A percentile compares a stretch with the other conserved stretches of the same genome.
Conservation (phyloP, 2,113 vertebrate genomes). For the Xiphophorus hellerii region DNA sequence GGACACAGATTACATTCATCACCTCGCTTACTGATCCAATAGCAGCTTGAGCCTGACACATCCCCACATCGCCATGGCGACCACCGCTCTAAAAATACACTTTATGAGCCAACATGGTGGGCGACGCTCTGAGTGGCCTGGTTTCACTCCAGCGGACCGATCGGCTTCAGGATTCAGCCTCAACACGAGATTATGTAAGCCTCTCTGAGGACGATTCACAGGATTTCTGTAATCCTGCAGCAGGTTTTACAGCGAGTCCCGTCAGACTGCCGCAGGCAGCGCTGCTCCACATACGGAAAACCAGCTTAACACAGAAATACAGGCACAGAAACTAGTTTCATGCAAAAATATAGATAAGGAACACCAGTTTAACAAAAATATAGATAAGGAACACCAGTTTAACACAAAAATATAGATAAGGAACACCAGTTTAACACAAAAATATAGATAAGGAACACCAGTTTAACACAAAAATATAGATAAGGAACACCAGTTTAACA, state of each 20-base stretch:
- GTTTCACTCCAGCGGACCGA: not conserved
- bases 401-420: not conserved
- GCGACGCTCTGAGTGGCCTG: slow-evolving; percentile 5
- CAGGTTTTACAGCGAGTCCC: slow-evolving; percentile 3
- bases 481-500: too few relatives aligned
- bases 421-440: not conserved
- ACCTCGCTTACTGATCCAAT: slow-evolving; percentile 12
- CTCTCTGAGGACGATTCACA: slow-evolving; percentile 6
- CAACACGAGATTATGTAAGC: slow-evolving; percentile 23
- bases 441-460: too few relatives aligned
- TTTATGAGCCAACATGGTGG: not conserved
- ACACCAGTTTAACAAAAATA: too few relatives aligned
- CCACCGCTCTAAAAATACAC: slow-evolving; percentile 37
- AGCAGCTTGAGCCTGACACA: slow-evolving; percentile 1
- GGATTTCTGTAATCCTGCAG: slow-evolving; percentile 34
- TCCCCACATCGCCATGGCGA: slow-evolving; percentile 25
- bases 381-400: too few relatives aligned
- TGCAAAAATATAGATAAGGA: too few relatives aligned
- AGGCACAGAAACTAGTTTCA: not conserved
- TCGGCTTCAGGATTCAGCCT: slow-evolving; percentile 2
- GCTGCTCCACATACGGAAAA: not conserved
- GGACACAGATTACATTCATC: not conserved
- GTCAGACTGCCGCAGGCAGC: not conserved
- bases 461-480: too few relatives aligned
- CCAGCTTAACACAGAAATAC: not conserved